Base-by-base conservation (phyloP, 2,888 invertebrate species). In the Biston betularia region DNA sequence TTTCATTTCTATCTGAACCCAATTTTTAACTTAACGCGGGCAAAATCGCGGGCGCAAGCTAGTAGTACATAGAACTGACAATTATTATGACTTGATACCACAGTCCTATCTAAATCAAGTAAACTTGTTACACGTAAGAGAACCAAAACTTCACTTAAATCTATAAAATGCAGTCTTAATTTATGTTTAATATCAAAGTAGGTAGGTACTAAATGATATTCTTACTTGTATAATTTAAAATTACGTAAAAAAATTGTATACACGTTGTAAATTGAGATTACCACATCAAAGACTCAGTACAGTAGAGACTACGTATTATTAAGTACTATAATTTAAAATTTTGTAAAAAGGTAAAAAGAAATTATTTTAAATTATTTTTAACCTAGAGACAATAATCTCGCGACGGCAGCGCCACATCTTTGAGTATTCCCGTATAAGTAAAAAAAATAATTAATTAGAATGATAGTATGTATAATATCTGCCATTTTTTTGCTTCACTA, bases 81-180 rank as follows among this genome's bases (percentile, higher is more conserved):
- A 4, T 42, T 44, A 11, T 44, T 44, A n/a, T 12, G 12, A 44
- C 6, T 11, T 42, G 9, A 42, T 42, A 12, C 6, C 44, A 44
- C 42, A 42, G 6, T 4, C 24, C 24, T 24, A 24, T 3, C 12
- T 44, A 12, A 24, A 48, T 48, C 12, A 35, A 35, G 6, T 38
- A 45, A 7, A 45, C 45, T 45, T 35, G 5, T 52, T 52, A 35
- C 6, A 14, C 6, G 15, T 52, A 45, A 57, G 53, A 58, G 64
- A 64, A 46, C 35, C 52, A 42, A 56, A 63, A 54, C 14, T 56
- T 11, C 38, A 58, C 42, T 59, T 60, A 65, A 52, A n/a, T 45
- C 46, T 62, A 70, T 34, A 6, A 72, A 72, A 69, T 71, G 66
- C 72, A 70, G 65, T 65, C 65, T 65, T 64, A 14, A 35, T 35